Evolutionary conservation across 2,113 vertebrate species (phyloP).

Genomic region (Malurus cyaneus): DNA sequence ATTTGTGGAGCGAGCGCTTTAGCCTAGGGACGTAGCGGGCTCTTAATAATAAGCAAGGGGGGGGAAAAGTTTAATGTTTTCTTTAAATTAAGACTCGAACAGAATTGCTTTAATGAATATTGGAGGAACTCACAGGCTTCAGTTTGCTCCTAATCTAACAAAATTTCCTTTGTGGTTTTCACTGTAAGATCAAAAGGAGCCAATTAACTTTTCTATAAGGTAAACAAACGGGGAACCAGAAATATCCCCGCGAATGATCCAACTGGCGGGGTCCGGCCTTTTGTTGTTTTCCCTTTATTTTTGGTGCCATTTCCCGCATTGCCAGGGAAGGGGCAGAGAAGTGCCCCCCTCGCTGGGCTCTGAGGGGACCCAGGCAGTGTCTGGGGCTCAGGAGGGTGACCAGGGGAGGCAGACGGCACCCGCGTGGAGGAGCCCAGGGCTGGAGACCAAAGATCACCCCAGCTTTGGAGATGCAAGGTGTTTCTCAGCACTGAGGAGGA

Average conservation of each 20-base stretch:
- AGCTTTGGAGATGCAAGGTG: background rate
- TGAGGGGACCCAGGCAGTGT: fast-evolving
- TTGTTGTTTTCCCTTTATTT: slow-evolving; percentile 3
- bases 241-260: slow-evolving; percentile 66
- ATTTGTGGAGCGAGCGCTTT: slow-evolving; percentile 30
- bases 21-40: slow-evolving; percentile 60
- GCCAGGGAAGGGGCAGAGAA: background rate
- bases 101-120: slow-evolving; percentile 80
- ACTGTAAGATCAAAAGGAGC: slow-evolving; percentile 77
- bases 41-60: slow-evolving; percentile 71
- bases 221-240: slow-evolving; percentile 75
- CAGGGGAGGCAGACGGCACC: fast-evolving
- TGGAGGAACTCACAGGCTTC: slow-evolving; percentile 43
- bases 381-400: background rate
- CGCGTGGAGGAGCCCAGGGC: fast-evolving
- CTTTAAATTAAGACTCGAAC: slow-evolving; percentile 77
- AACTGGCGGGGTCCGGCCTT: background rate
- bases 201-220: slow-evolving; percentile 80
- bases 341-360: background rate
- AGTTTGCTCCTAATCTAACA: slow-evolving; percentile 63
- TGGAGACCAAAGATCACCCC: background rate
- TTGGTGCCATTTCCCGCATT: background rate
- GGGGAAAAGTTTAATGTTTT: slow-evolving; percentile 64
- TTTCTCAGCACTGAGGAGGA: background rate
- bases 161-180: slow-evolving; percentile 81